These are phyloP conservation scores for Malurus splendens DNA, from an alignment of 2,797 vertebrate species.

Conservation along the genomic window DNA sequence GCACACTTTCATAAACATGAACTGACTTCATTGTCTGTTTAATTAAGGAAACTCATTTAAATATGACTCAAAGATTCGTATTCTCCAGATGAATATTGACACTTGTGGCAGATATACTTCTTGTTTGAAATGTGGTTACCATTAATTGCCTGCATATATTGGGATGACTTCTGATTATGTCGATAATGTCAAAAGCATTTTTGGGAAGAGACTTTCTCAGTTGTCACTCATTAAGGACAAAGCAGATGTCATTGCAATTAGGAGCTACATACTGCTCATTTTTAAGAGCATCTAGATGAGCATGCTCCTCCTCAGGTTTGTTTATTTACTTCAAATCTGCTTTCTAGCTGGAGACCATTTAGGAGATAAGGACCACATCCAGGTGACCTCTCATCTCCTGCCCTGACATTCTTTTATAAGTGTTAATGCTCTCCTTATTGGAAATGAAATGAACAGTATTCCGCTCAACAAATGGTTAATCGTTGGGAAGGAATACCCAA, in stretches of 20 bases:
- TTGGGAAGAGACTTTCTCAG: not conserved
- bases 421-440: not conserved
- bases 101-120: not conserved
- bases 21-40: not conserved
- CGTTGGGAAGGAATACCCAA: not conserved
- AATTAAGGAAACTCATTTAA: constrained; percentile 31
- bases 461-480: not conserved
- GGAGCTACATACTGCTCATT: not conserved
- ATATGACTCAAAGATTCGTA: not conserved
- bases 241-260: constrained; percentile 5
- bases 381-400: not conserved
- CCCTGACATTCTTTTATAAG: not conserved
- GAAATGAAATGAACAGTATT: not conserved
- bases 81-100: constrained; percentile 9
- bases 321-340: not conserved
- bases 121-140: constrained; percentile 16
- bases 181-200: not conserved
- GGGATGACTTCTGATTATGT: not conserved
- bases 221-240: constrained; percentile 7
- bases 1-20: not conserved
- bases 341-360: not conserved
- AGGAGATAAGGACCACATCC: not conserved
- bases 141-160: constrained; percentile 5
- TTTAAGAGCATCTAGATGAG: not conserved
- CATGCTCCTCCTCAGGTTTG: not conserved